Base-by-base conservation (phyloP, 2,888 invertebrate genomes). In the Molanna angustata region DNA sequence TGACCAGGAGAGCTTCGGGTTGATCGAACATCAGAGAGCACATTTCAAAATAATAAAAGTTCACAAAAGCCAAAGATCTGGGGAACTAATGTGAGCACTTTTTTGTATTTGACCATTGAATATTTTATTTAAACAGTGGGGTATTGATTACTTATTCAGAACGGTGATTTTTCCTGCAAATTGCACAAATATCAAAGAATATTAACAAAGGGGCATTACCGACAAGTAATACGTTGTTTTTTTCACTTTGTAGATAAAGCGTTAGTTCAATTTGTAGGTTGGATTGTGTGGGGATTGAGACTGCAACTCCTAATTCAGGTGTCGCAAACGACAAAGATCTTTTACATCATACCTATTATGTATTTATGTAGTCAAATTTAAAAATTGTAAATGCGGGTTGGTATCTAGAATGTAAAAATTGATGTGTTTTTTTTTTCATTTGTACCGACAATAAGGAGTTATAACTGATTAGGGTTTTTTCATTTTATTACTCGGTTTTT, bases 101-200 rank as follows among this genome's bases (percentile, higher is more conserved):
- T 42, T 44, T 58, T 58, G 52, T 58, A 52, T 58, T 58, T 58
- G 55, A 50, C 54, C 52, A 55, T 52, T 44, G 48, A 44, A 41
- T 43, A 39, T 42, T 39, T 43, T 43, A 54, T 56, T 49, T 49
- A 42, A 49, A 46, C 50, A 47, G 47, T 44, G 50, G 52, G 55
- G 55, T 56, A 56, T 58, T 56, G 55, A 56, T 58, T 58, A 53
- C 58, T 44, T 49, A 51, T 54, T 27, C 49, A 53, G 52, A 52
- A 47, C 40, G 51, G 22, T 50, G 58, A 56, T 50, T 58, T 58
- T 58, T 58, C 58, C 58, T 53, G 37, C 51, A 52, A 56, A 56
- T 56, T 58, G 55, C 55, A 58, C 58, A 58, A 58, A 58, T 53
- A 58, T 55, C 53, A 56, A 56, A 56, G 57, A 44, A 35, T 41